A percentile compares a stretch with the other conserved stretches of the same genome.
These are phyloP conservation scores for Corythaixoides concolor DNA, from an alignment of 2,113 vertebrate genomes.

Conservation along the genomic window DNA sequence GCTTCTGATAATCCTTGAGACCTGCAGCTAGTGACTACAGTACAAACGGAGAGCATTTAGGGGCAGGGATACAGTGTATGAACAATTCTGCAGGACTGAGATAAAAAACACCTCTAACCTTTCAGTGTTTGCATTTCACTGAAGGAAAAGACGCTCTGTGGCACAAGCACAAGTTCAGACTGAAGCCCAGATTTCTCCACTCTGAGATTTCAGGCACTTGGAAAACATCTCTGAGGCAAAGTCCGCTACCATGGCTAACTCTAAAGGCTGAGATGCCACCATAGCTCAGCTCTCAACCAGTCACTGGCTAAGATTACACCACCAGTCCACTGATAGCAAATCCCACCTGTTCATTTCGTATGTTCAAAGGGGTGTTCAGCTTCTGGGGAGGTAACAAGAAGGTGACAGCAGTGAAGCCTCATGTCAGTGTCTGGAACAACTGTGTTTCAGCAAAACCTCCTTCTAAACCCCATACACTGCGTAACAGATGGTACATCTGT, in stretches of 20 bases:
- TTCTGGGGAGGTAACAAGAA: background rate
- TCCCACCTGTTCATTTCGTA: background rate
- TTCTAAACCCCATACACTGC: background rate
- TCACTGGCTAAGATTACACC: background rate
- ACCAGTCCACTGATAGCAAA: background rate
- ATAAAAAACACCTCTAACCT: background rate
- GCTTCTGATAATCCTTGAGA: slow-evolving; percentile 5
- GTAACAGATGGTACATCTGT: slow-evolving; percentile 51
- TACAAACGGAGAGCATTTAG: background rate
- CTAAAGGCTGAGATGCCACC: background rate
- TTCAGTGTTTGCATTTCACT: background rate
- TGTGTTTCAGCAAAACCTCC: background rate
- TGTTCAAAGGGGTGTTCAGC: background rate
- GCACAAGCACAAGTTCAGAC: background rate
- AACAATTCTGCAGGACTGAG: background rate
- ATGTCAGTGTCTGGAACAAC: background rate
- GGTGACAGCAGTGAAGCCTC: background rate
- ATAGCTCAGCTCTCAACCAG: background rate
- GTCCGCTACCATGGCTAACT: background rate
- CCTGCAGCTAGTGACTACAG: background rate
- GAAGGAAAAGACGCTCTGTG: background rate
- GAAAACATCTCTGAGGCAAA: background rate
- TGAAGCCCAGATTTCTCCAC: background rate
- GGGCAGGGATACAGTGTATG: background rate
- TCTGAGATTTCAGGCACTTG: background rate